These are phyloP conservation scores for Sarcophaga carnaria DNA, from an alignment of 2,888 invertebrate genomes.

Conservation along the genomic window DNA sequence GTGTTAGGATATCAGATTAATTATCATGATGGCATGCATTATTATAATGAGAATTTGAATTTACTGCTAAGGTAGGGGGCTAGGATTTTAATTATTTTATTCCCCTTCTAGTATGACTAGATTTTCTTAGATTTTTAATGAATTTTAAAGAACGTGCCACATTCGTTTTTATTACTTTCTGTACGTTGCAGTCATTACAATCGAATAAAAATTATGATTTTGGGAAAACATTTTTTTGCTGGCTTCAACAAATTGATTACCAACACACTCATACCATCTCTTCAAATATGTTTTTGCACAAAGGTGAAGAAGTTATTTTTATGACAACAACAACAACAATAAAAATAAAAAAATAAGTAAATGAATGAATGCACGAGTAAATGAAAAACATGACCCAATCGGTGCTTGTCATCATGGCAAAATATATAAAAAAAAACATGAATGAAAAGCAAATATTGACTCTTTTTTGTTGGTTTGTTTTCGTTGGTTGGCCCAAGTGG, in stretches of 20 bases:
- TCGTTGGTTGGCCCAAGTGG: no score
- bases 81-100: no score
- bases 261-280: background rate
- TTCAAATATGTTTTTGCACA: background rate
- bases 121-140: background rate
- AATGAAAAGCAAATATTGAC: conserved; percentile 7
- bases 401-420: background rate
- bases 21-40: no score
- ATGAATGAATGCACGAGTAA: no score
- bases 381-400: conserved; percentile 4
- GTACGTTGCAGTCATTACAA: no score
- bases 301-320: conserved; percentile 29
- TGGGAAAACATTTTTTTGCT: background rate
- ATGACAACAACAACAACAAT: background rate
- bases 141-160: background rate
- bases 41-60: no score
- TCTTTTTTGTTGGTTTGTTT: no score
- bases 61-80: no score
- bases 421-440: background rate
- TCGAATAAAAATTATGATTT: background rate
- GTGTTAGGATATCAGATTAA: no score
- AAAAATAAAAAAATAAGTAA: no score
- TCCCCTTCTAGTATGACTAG: no score
- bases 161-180: background rate
- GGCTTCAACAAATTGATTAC: background rate